phyloP scores from a whole-genome alignment of 2,888 invertebrate species.

The Bellardia pandia region DNA sequence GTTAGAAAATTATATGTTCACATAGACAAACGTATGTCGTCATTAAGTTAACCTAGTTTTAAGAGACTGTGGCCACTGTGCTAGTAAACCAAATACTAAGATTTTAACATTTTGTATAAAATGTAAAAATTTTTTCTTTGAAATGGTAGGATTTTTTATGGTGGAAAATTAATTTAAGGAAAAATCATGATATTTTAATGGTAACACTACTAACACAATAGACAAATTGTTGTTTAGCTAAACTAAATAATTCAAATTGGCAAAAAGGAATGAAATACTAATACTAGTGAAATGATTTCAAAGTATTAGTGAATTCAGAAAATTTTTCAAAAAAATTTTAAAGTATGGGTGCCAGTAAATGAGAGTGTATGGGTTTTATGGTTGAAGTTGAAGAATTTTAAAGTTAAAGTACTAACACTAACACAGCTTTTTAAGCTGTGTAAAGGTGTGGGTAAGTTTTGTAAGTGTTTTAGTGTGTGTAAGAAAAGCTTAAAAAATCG shows the following conservation, averaged over 20 bases:
- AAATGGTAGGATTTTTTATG: neutral
- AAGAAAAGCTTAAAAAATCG: neutral
- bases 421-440: neutral
- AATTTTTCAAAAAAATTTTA: neutral
- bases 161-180: conserved; percentile 59
- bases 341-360: neutral
- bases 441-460: conserved; percentile 8
- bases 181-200: conserved; percentile 66
- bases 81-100: conserved; percentile 39
- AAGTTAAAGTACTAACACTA: conserved; percentile 13
- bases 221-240: conserved; percentile 18
- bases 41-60: conserved; percentile 68
- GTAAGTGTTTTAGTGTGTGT: neutral
- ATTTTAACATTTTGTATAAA: neutral
- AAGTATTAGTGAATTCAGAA: conserved; percentile 8
- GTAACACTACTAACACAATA: conserved; percentile 63
- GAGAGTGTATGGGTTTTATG: neutral
- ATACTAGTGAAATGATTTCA: neutral
- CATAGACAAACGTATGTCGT: conserved; percentile 53
- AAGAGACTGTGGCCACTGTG: conserved; percentile 36
- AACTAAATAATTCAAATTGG: neutral
- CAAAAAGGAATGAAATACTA: conserved; percentile 51
- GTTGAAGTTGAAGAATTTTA: neutral
- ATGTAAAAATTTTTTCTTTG: conserved; percentile 4
- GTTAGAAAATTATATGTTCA: conserved; percentile 66